phyloP scores from a whole-genome alignment of 2,113 vertebrate species.

The Nipponia nippon region DNA sequence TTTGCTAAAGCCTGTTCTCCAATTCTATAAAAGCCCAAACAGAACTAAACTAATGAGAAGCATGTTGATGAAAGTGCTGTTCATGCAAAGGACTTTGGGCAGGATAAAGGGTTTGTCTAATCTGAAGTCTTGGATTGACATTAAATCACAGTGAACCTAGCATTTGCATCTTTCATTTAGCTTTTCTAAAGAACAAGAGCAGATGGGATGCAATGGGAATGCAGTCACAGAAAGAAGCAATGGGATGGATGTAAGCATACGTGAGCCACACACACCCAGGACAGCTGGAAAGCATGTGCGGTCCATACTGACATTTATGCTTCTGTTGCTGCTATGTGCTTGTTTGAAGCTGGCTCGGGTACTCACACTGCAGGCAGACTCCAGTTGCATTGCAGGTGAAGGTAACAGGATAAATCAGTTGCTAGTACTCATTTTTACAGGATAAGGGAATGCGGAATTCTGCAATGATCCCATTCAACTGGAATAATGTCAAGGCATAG shows the following conservation, averaged over 20 bases:
- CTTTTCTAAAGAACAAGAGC: not conserved
- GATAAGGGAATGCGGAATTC: not conserved
- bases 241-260: not conserved
- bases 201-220: not conserved
- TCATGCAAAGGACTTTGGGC: not conserved
- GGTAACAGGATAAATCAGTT: not conserved
- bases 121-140: not conserved
- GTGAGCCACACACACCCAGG: not conserved
- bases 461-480: not conserved
- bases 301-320: not conserved
- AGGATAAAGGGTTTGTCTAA: not conserved
- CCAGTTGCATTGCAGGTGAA: not conserved
- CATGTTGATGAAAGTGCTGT: not conserved
- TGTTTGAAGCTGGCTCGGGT: not conserved
- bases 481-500: not conserved
- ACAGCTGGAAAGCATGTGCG: not conserved
- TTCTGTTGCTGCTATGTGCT: not conserved
- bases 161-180: not conserved
- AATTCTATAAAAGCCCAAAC: not conserved
- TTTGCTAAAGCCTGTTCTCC: not conserved
- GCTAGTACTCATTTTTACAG: not conserved
- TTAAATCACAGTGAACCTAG: not conserved
- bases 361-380: not conserved
- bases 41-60: not conserved
- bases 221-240: not conserved